Evolutionary conservation across 2,888 invertebrate species (phyloP), one percentile per base, ranked within the genome.

Genomic region (Pasiphila rectangulata): DNA sequence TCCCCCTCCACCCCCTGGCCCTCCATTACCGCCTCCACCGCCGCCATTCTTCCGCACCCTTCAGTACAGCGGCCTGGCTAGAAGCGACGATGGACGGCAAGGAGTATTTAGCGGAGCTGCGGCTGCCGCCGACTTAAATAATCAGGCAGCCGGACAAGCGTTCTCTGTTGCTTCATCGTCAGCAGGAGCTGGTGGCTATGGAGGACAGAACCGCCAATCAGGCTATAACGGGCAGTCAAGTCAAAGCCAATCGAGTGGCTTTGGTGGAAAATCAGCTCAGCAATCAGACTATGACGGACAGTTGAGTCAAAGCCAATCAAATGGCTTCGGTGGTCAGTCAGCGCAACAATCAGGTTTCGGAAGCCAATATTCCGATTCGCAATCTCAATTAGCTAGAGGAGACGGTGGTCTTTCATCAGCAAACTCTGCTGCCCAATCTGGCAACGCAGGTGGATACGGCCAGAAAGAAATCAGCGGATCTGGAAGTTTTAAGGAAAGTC

Each of bases 61-160:
- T 3, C 64, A 69, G 35, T 69, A 66, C 62, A 61, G 58, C 7
- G 67, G 67, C 0, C 39, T 57, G n/a, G 43, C 59, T 2, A 55
- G 62, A 9, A 46, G 51, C 30, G 16, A 55, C 21, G 54, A 63
- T 10, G 64, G 64, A 3, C 51, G 47, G 4, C 63, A 61, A 21
- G 65, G 63, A 10, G 54, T 65, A 3, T 69, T 62, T 37, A 67
- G 66, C 39, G 67, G 69, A 0, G 66, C 69, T 4, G 61, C 66
- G 0, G 67, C 67, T 0, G 46, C 61, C 1, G 59, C 64, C 7
- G 51, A 57, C 12, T 20, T 46, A 4, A 57, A 54, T 1, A 7
- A 38, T 2, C 59, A 61, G 20, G 29, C 37, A 5, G 38, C 54
- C 15, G 59, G 63, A 12, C 62, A 66, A 46, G 62, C 65, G 5